phyloP scores from a whole-genome alignment of 2,797 vertebrate genomes.

The Myotis myotis region DNA sequence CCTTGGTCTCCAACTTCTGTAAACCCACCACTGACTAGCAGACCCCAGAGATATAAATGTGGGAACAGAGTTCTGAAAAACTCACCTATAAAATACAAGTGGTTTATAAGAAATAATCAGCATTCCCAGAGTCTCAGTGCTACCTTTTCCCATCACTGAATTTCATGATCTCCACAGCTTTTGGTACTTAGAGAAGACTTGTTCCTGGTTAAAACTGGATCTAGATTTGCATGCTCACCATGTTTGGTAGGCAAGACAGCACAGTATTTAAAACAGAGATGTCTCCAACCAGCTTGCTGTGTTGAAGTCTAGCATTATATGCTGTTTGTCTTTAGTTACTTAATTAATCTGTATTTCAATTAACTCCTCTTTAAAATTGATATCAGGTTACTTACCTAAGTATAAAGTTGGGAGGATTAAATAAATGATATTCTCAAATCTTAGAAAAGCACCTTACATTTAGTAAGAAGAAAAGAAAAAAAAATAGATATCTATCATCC shows the following conservation, averaged over 20 bases:
- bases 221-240: fast-evolving
- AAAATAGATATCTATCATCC: background rate
- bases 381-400: background rate
- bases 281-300: background rate
- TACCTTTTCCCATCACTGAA: background rate
- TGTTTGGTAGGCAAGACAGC: no score
- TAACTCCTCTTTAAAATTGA: background rate
- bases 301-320: background rate
- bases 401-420: background rate
- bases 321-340: background rate
- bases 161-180: background rate
- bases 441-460: background rate
- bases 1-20: background rate
- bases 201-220: background rate
- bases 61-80: background rate
- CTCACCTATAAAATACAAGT: background rate
- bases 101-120: background rate
- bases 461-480: background rate
- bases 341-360: background rate
- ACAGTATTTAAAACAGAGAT: background rate
- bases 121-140: background rate
- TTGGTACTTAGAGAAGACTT: background rate
- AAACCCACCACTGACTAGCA: background rate
- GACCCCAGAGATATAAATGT: conserved; percentile 1
- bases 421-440: background rate